Percentiles rank a stretch among this genome's conserved stretches.
phyloP scores from a whole-genome alignment of 2,113 vertebrate genomes.

The Forbesichthys papilliferus region DNA sequence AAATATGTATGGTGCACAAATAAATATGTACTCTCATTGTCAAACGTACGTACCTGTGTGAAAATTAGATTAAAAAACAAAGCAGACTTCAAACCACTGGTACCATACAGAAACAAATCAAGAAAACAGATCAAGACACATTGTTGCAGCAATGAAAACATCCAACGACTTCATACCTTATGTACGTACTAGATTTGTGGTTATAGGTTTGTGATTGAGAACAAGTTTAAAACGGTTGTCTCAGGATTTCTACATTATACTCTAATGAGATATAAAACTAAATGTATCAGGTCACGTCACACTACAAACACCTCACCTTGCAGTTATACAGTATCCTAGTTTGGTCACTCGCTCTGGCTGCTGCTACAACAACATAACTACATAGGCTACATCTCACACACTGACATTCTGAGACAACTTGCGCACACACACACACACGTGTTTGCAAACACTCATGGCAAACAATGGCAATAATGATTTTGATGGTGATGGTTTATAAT shows the following conservation, averaged over 20 bases:
- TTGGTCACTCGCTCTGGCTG: too few species aligned
- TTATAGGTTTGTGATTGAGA: slow-evolving; percentile 12
- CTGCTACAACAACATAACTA: too few species aligned
- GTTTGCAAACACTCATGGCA: not conserved
- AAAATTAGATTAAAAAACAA: slow-evolving; percentile 13
- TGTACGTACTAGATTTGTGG: slow-evolving; percentile 14
- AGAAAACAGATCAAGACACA: not conserved
- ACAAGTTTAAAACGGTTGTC: slow-evolving; percentile 74
- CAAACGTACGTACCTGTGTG: slow-evolving; percentile 16
- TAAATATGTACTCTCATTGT: slow-evolving; percentile 44
- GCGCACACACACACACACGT: not conserved
- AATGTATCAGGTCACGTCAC: too few species aligned
- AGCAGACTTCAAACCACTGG: slow-evolving; percentile 1
- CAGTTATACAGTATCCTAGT: too few species aligned
- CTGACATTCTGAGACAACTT: not conserved
- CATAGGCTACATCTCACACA: too few species aligned
- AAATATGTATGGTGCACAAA: slow-evolving; percentile 21
- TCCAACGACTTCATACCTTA: not conserved
- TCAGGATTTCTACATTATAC: slow-evolving; percentile 10
- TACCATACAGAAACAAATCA: slow-evolving; percentile 6
- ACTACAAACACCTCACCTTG: too few species aligned
- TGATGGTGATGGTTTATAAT: slow-evolving; percentile 21
- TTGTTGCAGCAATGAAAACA: not conserved
- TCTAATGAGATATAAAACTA: too few species aligned
- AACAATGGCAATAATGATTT: slow-evolving; percentile 29